These are phyloP conservation scores for Macrophya annulata DNA, from an alignment of 2,888 invertebrate genomes.

Conservation along the genomic window DNA sequence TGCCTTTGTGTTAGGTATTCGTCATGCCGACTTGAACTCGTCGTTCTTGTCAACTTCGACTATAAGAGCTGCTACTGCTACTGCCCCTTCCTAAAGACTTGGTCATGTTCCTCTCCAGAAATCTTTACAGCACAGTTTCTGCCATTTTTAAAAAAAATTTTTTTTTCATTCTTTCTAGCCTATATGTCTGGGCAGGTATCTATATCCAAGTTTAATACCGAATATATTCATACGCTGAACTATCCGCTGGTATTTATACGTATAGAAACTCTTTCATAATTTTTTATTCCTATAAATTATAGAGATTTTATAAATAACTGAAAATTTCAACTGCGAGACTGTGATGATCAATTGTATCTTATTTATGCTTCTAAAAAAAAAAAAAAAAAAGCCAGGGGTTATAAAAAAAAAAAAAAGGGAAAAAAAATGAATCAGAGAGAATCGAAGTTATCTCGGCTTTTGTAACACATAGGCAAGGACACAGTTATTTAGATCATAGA, in stretches of 20 bases:
- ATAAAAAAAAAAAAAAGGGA: neutral
- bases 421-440: neutral
- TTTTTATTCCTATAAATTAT: neutral
- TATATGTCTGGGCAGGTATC: neutral
- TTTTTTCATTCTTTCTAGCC: neutral
- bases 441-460: neutral
- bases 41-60: conserved; percentile 37
- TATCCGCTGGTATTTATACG: neutral
- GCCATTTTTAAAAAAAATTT: no score
- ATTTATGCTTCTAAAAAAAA: neutral
- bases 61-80: neutral
- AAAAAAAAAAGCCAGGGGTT: neutral
- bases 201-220: neutral
- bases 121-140: neutral
- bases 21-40: conserved; percentile 46
- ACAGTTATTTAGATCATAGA: neutral
- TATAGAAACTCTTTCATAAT: neutral
- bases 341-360: neutral
- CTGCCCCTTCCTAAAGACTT: conserved; percentile 14
- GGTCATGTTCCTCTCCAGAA: conserved; percentile 2
- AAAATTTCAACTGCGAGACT: neutral
- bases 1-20: conserved; percentile 3
- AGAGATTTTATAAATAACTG: neutral
- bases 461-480: neutral
- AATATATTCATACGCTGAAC: neutral